Base-by-base conservation (phyloP, 2,113 vertebrate genomes). In the Ciconia boyciana region DNA sequence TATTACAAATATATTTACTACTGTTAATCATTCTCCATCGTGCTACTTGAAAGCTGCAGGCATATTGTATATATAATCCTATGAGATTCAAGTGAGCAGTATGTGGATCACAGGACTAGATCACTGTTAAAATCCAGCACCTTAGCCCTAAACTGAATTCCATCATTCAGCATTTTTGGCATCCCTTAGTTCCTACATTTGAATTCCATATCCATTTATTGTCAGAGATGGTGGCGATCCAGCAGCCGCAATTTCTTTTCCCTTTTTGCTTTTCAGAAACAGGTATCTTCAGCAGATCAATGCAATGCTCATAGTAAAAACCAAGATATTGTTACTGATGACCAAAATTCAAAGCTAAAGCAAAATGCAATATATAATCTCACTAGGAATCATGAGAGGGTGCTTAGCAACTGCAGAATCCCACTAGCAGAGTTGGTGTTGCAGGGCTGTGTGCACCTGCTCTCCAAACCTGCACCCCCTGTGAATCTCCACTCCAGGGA, bases 321-420 rank as follows among this genome's bases (percentile, higher is more conserved):
- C 58, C 19, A 76, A 60, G n/a, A 14, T 32, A 16, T 0, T 46
- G 25, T 21, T 74, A 66, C 3, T 14, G 31, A 80, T 3, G 24
- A 71, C 17, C 81, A 91, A 89, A 93, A 74, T 10, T 39, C 76
- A 90, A 77, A 75, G 43, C 44, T 75, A 82, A 87, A 79, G 74
- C 55, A 96, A 84, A 20, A 48, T 5, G 10, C 46, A 68, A 39
- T 12, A 44, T 9, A 25, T 25, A 44, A 24, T 62, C 31, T 48
- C 24, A 24, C 5, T 8, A 26, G 49, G 24, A 74, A 62, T n/a
- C 16, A 64, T 6, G 20, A 88, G 34, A 72, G 46, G 41, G 18
- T 10, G 29, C 61, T 95, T 25, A 62, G 52, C 44, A 90, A 77
- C 49, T 29, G 71, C 82, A 93, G 61, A 71, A 66, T 34, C 51